Evolutionary conservation across 2,888 invertebrate species (phyloP).

Genomic region (Miltochrista miniata): DNA sequence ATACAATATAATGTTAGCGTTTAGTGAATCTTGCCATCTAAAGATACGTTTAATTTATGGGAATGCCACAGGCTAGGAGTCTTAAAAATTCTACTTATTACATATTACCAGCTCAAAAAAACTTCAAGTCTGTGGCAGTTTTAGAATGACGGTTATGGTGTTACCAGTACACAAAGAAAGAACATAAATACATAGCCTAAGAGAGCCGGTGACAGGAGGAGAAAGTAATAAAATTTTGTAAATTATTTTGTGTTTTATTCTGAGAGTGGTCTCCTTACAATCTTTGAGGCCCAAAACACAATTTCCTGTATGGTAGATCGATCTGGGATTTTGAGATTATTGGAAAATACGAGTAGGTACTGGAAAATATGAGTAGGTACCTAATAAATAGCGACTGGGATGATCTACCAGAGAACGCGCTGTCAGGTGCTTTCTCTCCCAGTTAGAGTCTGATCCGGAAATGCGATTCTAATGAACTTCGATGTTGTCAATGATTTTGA

Average conservation of each 20-base stretch:
- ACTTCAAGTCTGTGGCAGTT: constrained; percentile 53
- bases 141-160: constrained; percentile 69
- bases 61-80: constrained; percentile 52
- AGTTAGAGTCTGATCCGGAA: no score
- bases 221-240: constrained; percentile 76
- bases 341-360: no score
- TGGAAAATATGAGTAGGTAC: no score
- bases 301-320: no score
- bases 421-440: no score
- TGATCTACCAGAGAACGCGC: no score
- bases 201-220: constrained; percentile 71
- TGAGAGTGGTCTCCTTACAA: no score
- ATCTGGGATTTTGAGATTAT: no score
- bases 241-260: constrained; percentile 67
- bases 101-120: constrained; percentile 10
- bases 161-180: constrained; percentile 81
- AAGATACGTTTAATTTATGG: constrained; percentile 62
- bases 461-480: no score
- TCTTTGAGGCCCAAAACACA: no score
- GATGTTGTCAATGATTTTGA: no score
- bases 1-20: constrained; percentile 76
- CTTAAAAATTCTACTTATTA: neutral
- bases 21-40: constrained; percentile 80
- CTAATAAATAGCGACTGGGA: no score
- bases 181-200: constrained; percentile 75